Evolutionary conservation across 1,140 invertebrate species (phyloP).

Genomic region (Drosophila pallidifrons): DNA sequence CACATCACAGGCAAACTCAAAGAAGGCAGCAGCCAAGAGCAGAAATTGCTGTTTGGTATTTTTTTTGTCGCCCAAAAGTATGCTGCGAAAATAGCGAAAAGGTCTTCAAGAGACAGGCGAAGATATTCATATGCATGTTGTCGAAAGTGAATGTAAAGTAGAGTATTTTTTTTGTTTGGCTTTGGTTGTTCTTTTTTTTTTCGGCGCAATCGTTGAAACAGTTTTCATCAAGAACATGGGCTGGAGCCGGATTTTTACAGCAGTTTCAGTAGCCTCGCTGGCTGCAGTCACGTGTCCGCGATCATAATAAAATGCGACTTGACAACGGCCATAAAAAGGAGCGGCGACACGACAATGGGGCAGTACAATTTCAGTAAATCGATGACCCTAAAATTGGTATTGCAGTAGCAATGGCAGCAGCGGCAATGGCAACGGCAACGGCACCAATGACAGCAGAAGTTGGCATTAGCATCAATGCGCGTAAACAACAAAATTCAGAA

Average conservation of each 20-base stretch:
- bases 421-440: no score
- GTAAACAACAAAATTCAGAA: conserved; percentile 64
- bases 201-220: neutral
- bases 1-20: conserved; percentile 13
- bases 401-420: conserved; percentile 12
- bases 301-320: conserved; percentile 61
- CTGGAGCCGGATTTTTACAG: conserved; percentile 3
- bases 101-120: neutral
- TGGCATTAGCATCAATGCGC: conserved; percentile 71
- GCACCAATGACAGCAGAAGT: conserved; percentile 16
- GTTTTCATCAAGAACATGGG: conserved; percentile 27
- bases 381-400: conserved; percentile 55
- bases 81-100: conserved; percentile 31
- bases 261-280: conserved; percentile 32
- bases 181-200: no score
- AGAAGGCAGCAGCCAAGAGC: conserved; percentile 1
- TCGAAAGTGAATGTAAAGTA: conserved; percentile 42
- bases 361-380: conserved; percentile 40
- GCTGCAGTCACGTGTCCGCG: conserved; percentile 55
- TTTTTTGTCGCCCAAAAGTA: conserved; percentile 41
- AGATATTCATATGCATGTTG: conserved; percentile 22
- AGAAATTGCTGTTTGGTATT: conserved; percentile 27
- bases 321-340: conserved; percentile 57
- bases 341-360: conserved; percentile 19
- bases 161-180: conserved; percentile 9